phyloP scores from a whole-genome alignment of 2,113 vertebrate species.

The Podarcis raffonei region DNA sequence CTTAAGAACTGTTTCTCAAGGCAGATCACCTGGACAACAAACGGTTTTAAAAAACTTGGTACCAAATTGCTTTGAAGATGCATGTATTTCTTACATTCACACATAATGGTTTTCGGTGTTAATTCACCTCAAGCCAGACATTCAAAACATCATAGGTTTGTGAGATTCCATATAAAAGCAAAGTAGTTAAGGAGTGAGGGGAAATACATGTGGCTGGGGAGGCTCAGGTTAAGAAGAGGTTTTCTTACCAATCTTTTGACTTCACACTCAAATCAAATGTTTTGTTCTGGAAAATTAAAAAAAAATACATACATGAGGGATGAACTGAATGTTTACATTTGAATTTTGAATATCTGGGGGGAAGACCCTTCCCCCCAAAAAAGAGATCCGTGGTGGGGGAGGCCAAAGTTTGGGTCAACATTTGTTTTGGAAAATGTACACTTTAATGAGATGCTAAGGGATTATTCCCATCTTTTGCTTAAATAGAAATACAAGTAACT shows the following conservation, averaged over 20 bases:
- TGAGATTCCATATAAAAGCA: not conserved
- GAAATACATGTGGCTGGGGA: not conserved
- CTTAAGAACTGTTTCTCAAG: too few species aligned
- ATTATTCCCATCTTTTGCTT: too few species aligned
- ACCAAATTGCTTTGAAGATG: not conserved
- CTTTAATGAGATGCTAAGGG: too few species aligned
- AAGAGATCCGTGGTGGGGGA: too few species aligned
- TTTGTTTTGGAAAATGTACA: too few species aligned
- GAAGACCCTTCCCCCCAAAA: too few species aligned
- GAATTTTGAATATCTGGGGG: too few species aligned
- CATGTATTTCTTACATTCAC: not conserved
- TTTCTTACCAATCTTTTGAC: conserved; percentile 77
- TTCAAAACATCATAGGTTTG: conserved; percentile 24
- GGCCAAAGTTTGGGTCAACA: too few species aligned
- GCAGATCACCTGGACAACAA: too few species aligned
- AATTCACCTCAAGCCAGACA: not conserved
- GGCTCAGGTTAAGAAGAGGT: conserved; percentile 26
- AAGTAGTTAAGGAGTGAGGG: not conserved
- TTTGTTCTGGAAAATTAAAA: conserved; percentile 65
- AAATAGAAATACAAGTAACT: too few species aligned
- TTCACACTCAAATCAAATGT: conserved; percentile 78
- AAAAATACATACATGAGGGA: conserved; percentile 20
- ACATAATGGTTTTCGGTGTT: not conserved
- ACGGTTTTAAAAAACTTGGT: too few species aligned
- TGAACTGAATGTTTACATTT: too few species aligned